Evolutionary conservation across 1,140 invertebrate genomes (phyloP), one percentile per base, ranked within the genome.

Genomic region (Eriosoma lanigerum): DNA sequence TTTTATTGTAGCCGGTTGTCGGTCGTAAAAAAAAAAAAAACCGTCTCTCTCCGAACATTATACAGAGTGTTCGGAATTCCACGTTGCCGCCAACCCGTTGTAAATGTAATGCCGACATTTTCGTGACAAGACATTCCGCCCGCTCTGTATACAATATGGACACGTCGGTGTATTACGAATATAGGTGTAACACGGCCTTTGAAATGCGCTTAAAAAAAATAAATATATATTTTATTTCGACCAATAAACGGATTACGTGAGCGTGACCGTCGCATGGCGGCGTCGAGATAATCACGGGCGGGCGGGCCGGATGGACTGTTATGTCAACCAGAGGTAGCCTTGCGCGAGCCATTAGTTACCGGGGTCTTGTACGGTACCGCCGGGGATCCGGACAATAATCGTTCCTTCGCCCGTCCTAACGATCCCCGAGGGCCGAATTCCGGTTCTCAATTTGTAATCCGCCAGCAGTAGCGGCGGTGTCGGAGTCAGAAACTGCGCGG

Each of bases 381-480:
- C 54, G 73, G 73, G 73, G 54, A 75, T 75, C 72, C 29, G 48
- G 6, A 15, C 72, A 76, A 76, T 76, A 76, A 76, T 76, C 73
- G 73, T 76, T 76, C 73, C 54, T 54, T 26, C 73, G 73, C 56
- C n/a, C 73, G 73, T 60, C 32, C 73, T 76, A 76, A 76, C 73
- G 73, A 76, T 76, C 73, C 73, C 73, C 73, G 46, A 24, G 73
- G 73, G 73, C 73, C 32, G 13, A 58, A 76, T 76, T 76, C 73
- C 54, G 54, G 73, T 58, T 56, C 73, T 76, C 73, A 26, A 76
- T 76, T 76, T 76, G 73, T 76, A 76, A 76, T 76, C 73, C 54
- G 38, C 17, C 73, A n/a, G 17, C 32, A 32, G n/a, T n/a, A 26
- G 46, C 73, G 32, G 32, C 24, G 17, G 32, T 13, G 19, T n/a